Evolutionary conservation across 2,888 invertebrate species (phyloP).

Genomic region (Apocheima hispidaria): DNA sequence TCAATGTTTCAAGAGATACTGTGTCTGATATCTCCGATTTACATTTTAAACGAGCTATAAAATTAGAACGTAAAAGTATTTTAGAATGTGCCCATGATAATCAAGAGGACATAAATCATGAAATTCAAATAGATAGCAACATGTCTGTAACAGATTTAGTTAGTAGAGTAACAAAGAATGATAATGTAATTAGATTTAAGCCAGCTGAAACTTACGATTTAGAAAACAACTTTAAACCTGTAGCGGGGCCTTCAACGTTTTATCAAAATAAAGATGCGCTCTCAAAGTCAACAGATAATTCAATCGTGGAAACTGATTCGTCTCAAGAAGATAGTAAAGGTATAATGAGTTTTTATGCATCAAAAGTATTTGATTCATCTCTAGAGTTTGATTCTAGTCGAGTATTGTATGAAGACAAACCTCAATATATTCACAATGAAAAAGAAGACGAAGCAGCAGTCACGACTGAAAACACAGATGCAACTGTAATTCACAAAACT

Average conservation of each 20-base stretch:
- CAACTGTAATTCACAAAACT: background rate
- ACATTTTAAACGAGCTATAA: conserved; percentile 58
- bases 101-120: conserved; percentile 30
- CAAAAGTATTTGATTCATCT: conserved; percentile 73
- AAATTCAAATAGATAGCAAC: conserved; percentile 32
- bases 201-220: conserved; percentile 67
- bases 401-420: conserved; percentile 19
- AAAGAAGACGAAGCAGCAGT: conserved; percentile 13
- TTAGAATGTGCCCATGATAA: conserved; percentile 45
- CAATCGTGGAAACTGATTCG: conserved; percentile 60
- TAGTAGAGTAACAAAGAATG: conserved; percentile 52
- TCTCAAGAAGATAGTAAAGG: conserved; percentile 68
- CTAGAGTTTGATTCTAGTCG: conserved; percentile 46
- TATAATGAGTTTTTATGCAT: conserved; percentile 76
- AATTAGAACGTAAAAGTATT: conserved; percentile 54
- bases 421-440: conserved; percentile 16
- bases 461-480: background rate
- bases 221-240: conserved; percentile 65
- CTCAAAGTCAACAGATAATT: conserved; percentile 40
- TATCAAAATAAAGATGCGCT: conserved; percentile 38
- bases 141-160: conserved; percentile 57
- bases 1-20: conserved; percentile 71
- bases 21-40: conserved; percentile 64
- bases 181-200: conserved; percentile 42
- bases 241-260: conserved; percentile 70